A percentile compares a stretch with the other conserved stretches of the same genome.
phyloP scores from a whole-genome alignment of 2,797 vertebrate genomes.

The Xiphorhynchus erythropygius region DNA sequence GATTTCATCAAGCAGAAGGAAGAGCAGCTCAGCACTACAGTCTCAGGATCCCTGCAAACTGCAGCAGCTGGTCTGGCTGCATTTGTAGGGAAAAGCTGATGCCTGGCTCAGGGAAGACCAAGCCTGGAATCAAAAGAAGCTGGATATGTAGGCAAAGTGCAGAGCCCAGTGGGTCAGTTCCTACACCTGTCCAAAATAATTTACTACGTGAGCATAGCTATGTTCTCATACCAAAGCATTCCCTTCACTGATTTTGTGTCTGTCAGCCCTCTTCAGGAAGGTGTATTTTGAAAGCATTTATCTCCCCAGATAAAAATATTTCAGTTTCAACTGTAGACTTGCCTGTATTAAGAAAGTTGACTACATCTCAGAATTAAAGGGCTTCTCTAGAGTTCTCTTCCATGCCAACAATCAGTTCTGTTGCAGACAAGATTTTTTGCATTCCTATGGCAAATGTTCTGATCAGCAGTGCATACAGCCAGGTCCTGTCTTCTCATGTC shows the following conservation, averaged over 20 bases:
- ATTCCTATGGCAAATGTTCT: neutral
- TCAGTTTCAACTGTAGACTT: neutral
- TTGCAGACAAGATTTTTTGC: neutral
- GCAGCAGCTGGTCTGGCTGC: neutral
- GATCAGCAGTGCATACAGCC: neutral
- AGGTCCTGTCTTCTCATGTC: neutral
- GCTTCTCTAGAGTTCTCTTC: neutral
- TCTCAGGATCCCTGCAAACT: neutral
- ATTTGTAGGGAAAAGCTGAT: neutral
- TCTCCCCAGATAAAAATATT: neutral
- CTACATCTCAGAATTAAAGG: neutral
- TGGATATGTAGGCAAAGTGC: neutral
- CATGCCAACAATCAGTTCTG: neutral
- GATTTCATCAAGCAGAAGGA: neutral
- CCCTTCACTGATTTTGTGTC: neutral
- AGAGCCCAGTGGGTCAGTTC: neutral
- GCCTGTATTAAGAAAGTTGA: neutral
- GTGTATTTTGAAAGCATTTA: neutral
- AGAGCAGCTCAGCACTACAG: neutral
- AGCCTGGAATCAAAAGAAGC: neutral
- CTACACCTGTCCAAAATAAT: neutral
- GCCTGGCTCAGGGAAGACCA: neutral
- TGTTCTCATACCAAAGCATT: neutral
- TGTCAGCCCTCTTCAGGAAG: neutral
- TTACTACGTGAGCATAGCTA: neutral